Conservation (phyloP, 2,888 invertebrate species). For the Melitaea athalia region DNA sequence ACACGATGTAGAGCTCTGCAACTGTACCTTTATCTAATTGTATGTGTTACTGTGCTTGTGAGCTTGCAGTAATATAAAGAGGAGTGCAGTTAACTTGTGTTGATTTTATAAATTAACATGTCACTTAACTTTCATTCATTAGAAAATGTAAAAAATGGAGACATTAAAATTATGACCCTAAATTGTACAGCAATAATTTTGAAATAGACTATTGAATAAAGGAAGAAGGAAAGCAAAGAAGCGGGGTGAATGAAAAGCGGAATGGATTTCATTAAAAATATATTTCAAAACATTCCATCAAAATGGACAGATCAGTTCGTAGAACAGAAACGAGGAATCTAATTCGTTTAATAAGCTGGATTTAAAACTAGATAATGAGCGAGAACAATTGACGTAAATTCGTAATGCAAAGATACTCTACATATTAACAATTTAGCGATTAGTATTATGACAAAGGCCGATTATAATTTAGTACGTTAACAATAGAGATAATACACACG, state of each 20-base stretch:
- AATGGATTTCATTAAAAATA: constrained; percentile 75
- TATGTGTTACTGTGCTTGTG: constrained; percentile 13
- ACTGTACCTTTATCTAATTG: not conserved
- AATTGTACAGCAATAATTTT: constrained; percentile 10
- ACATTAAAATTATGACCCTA: constrained; percentile 16
- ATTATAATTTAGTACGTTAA: constrained; percentile 44
- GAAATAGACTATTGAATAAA: constrained; percentile 15
- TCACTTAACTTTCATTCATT: not conserved
- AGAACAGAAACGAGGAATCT: constrained; percentile 51
- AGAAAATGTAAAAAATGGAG: not conserved
- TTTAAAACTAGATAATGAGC: constrained; percentile 61
- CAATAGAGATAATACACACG: constrained; percentile 35
- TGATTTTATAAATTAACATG: not conserved
- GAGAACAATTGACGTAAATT: constrained; percentile 61
- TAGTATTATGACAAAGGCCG: constrained; percentile 40
- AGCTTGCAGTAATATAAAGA: constrained; percentile 1
- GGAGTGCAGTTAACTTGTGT: constrained; percentile 15
- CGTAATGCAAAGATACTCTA: constrained; percentile 52
- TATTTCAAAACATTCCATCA: constrained; percentile 74
- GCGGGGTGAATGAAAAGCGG: constrained; percentile 77
- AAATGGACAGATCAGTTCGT: constrained; percentile 75
- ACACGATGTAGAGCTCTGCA: not conserved
- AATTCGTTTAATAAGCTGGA: constrained; percentile 67
- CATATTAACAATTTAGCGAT: constrained; percentile 51
- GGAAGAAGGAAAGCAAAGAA: constrained; percentile 58